Evolutionary conservation across 2,888 invertebrate species (phyloP).

Genomic region (Argyresthia goedartella): DNA sequence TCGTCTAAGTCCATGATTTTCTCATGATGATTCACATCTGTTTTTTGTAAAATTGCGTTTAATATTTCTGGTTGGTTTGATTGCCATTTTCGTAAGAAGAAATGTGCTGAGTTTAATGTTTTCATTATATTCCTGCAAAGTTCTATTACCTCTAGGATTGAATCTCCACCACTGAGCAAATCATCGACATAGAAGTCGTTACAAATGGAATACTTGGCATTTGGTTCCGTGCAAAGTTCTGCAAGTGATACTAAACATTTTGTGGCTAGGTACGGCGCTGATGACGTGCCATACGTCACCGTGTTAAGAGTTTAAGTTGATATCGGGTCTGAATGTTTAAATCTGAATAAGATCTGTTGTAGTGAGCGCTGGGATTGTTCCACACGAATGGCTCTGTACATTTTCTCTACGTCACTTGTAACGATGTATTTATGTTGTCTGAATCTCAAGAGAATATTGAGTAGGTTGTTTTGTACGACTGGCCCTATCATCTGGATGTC

Average conservation of each 20-base stretch:
- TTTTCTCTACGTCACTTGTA: conserved; percentile 5
- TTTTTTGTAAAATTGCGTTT: not conserved
- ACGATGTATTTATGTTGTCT: too few relatives aligned
- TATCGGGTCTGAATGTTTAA: conserved; percentile 1
- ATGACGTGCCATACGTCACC: too few relatives aligned
- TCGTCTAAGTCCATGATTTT: not conserved
- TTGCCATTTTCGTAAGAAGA: not conserved
- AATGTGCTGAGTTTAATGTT: not conserved
- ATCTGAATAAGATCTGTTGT: conserved; percentile 6
- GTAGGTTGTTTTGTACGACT: conserved; percentile 3
- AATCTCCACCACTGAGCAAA: not conserved
- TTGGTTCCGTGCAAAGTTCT: not conserved
- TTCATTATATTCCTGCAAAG: not conserved
- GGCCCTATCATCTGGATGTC: conserved; percentile 6
- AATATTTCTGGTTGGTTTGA: not conserved
- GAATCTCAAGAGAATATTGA: too few relatives aligned
- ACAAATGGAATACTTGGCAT: not conserved
- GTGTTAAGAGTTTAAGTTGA: not conserved
- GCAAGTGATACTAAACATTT: not conserved
- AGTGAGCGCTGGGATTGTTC: conserved; percentile 2
- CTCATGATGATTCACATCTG: not conserved
- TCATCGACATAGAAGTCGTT: not conserved
- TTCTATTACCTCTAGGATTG: too few relatives aligned
- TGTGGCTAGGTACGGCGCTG: not conserved
- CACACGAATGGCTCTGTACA: not conserved